Conservation (phyloP, 2,888 invertebrate species). For the Empis stercorea region DNA sequence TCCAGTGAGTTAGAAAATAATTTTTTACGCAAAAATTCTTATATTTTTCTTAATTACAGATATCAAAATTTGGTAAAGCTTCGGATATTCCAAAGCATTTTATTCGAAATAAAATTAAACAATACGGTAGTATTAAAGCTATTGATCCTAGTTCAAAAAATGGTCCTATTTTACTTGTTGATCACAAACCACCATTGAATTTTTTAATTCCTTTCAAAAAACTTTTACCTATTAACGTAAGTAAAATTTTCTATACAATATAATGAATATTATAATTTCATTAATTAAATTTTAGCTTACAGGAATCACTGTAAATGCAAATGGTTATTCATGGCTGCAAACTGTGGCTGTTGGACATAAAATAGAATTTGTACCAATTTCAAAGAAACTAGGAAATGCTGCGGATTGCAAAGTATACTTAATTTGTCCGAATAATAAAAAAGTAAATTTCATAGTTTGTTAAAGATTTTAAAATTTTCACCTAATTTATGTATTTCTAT, state of each 20-base stretch:
- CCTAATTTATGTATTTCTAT: neutral
- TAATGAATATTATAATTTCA: neutral
- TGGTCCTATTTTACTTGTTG: conserved; percentile 37
- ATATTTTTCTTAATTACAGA: conserved; percentile 33
- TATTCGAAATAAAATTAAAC: conserved; percentile 38
- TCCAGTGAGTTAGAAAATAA: conserved; percentile 4
- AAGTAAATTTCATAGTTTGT: conserved; percentile 11
- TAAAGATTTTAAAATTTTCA: neutral
- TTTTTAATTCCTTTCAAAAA: conserved; percentile 32
- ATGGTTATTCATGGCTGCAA: conserved; percentile 39
- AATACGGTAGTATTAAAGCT: conserved; percentile 40
- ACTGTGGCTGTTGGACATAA: conserved; percentile 34
- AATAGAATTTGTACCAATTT: conserved; percentile 36
- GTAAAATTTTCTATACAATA: neutral
- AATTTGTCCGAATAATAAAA: conserved; percentile 29
- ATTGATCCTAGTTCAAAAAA: conserved; percentile 39
- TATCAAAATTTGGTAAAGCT: conserved; percentile 49
- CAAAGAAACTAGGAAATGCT: conserved; percentile 28
- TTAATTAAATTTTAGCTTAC: conserved; percentile 17
- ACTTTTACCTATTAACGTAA: conserved; percentile 39
- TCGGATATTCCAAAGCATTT: conserved; percentile 45
- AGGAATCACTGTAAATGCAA: conserved; percentile 29
- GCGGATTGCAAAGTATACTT: conserved; percentile 36
- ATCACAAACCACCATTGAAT: conserved; percentile 44
- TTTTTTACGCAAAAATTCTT: neutral